phyloP scores from a whole-genome alignment of 2,797 vertebrate species.

The Dryobates pubescens region DNA sequence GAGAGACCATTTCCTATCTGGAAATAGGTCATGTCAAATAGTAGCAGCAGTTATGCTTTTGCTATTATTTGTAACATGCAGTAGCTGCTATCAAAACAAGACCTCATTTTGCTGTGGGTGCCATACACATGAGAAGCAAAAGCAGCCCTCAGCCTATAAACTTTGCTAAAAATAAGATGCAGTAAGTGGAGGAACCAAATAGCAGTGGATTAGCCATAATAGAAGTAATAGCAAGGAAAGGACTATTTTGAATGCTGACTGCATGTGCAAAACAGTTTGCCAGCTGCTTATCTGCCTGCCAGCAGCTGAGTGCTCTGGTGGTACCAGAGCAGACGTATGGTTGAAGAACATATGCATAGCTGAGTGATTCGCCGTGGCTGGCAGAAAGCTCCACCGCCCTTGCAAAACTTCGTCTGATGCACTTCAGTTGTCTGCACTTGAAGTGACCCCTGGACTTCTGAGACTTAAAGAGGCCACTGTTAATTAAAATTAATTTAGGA shows the following conservation, averaged over 20 bases:
- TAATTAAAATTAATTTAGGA: not conserved
- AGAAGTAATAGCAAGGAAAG: not conserved
- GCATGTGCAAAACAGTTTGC: not conserved
- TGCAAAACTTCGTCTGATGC: not conserved
- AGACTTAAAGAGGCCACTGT: not conserved
- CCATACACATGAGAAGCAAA: not conserved
- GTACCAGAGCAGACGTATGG: not conserved
- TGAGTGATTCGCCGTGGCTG: accelerated
- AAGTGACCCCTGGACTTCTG: not conserved
- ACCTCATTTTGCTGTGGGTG: constrained; percentile 22
- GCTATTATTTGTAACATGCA: constrained; percentile 60
- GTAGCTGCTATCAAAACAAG: constrained; percentile 46
- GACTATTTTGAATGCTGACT: not conserved
- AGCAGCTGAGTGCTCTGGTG: not conserved
- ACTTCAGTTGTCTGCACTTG: not conserved
- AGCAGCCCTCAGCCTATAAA: not conserved
- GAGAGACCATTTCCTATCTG: constrained; percentile 68
- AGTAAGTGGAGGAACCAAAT: not conserved
- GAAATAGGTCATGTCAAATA: constrained; percentile 67
- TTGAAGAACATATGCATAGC: accelerated
- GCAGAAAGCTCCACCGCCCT: not conserved
- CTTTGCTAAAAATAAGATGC: not conserved
- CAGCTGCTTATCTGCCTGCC: not conserved
- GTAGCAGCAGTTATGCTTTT: constrained; percentile 52
- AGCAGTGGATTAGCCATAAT: not conserved